Base-by-base conservation (phyloP, 2,888 invertebrate genomes). In the Diarsia brunnea region DNA sequence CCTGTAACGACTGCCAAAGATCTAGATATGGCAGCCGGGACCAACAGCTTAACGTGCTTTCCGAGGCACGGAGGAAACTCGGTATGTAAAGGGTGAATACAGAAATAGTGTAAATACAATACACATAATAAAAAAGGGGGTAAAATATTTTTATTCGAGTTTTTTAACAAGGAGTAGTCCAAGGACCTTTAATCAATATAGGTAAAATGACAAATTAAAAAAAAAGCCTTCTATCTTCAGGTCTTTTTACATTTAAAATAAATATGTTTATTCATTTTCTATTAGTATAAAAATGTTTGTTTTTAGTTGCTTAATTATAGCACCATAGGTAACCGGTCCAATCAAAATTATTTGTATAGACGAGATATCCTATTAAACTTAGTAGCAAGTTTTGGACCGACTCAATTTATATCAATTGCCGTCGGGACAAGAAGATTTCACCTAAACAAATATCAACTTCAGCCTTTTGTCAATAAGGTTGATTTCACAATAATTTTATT, bases 271-370 rank as follows among this genome's bases (percentile, higher is more conserved):
- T 16, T 19, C 4, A 49, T 60, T 10, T 51, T 3, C 10, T 49
- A 63, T 19, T 27, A 27, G 4, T 75, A 8, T 60, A 43, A 73
- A n/a, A 24, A 49, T 19, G 60, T 24, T 58, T 43, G 7, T 43
- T 43, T 14, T 38, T 14, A 75, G 38, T 75, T 27, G 27, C 49
- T 27, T 60, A 3, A 27, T 16, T 45, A 53, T 27, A 76, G 73
- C 73, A 74, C 77, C 77, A 31, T 14, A 45, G 14, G 27, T 76
- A 19, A 27, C 4, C 2, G 24, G 12, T 12, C 27, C 11, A 27
- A 19, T 27, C 1, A 38, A 58, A 73, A 47, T 10, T 3, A 47
- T 58, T 47, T 73, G 11, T 21, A 27, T 16, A 12, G 2, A 51
- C 51, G 2, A 71, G 24, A 38, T 10, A 19, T 60, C 27, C 10